These are phyloP conservation scores for Nothura maculosa DNA, from an alignment of 2,797 vertebrate species.

Conservation along the genomic window DNA sequence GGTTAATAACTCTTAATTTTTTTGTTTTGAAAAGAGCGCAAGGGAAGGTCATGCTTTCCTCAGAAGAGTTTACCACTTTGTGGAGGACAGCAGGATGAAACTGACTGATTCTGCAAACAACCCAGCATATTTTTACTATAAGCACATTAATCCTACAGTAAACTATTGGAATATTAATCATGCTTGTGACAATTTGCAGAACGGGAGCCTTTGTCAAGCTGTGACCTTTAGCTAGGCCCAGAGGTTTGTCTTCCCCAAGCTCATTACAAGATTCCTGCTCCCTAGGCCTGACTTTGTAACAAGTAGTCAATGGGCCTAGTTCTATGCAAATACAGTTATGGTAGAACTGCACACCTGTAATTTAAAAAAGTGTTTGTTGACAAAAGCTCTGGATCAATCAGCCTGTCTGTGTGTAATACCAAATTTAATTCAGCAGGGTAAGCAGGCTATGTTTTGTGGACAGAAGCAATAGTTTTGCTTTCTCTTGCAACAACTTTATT, in stretches of 20 bases:
- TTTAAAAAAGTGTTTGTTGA: not conserved
- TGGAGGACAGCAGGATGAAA: not conserved
- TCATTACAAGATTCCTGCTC: not conserved
- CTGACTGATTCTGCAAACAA: not conserved
- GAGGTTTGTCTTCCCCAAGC: not conserved
- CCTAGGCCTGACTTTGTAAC: not conserved
- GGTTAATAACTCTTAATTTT: not conserved
- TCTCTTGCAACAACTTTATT: not conserved
- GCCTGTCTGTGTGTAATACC: rapidly evolving
- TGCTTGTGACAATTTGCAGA: not conserved
- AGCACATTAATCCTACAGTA: not conserved
- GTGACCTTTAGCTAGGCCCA: not conserved
- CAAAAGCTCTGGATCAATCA: rapidly evolving
- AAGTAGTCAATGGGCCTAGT: not conserved
- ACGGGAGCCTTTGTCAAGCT: not conserved
- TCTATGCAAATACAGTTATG: not conserved
- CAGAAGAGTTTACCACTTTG: not conserved
- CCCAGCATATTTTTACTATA: not conserved
- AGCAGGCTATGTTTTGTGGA: not conserved
- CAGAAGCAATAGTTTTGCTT: not conserved
- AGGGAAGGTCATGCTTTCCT: not conserved
- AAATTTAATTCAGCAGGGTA: not conserved
- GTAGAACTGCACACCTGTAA: not conserved
- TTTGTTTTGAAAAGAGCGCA: not conserved
- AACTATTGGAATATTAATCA: not conserved